A percentile compares a stretch with the other conserved stretches of the same genome.
These are phyloP conservation scores for Gerris lacustris DNA, from an alignment of 2,888 invertebrate genomes.

Conservation along the genomic window DNA sequence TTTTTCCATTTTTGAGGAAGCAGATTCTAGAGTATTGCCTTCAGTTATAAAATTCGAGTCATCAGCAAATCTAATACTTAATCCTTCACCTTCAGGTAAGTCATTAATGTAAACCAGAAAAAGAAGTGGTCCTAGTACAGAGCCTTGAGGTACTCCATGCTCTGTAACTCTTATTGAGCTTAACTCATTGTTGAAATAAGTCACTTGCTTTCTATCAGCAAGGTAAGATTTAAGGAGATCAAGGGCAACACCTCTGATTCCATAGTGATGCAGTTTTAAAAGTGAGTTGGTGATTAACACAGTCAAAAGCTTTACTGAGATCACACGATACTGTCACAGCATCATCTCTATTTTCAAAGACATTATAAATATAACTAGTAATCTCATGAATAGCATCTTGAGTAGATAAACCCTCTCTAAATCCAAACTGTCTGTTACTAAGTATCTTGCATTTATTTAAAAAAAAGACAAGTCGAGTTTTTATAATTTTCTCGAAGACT, in stretches of 20 bases:
- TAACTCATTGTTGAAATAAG: background rate
- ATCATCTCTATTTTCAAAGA: background rate
- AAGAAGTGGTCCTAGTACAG: background rate
- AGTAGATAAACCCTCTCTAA: background rate
- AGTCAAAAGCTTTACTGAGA: slow-evolving; percentile 1
- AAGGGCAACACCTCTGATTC: background rate
- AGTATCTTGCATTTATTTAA: background rate
- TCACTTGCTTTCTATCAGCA: background rate
- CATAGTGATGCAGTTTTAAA: background rate
- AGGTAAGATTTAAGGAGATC: background rate
- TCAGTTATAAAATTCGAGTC: background rate
- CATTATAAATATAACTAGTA: slow-evolving; percentile 4
- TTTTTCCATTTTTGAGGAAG: background rate
- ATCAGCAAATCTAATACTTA: background rate
- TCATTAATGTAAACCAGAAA: background rate
- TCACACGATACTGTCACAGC: background rate
- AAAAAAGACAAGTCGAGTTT: background rate
- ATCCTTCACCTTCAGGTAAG: background rate
- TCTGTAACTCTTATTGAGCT: background rate
- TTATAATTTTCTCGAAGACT: slow-evolving; percentile 6
- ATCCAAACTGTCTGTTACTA: slow-evolving; percentile 6
- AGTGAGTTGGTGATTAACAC: background rate
- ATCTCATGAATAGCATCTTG: background rate
- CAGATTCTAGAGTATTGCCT: background rate
- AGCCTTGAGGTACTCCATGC: background rate